phyloP scores from a whole-genome alignment of 1,140 invertebrate genomes.

The Drosophila mojavensis region DNA sequence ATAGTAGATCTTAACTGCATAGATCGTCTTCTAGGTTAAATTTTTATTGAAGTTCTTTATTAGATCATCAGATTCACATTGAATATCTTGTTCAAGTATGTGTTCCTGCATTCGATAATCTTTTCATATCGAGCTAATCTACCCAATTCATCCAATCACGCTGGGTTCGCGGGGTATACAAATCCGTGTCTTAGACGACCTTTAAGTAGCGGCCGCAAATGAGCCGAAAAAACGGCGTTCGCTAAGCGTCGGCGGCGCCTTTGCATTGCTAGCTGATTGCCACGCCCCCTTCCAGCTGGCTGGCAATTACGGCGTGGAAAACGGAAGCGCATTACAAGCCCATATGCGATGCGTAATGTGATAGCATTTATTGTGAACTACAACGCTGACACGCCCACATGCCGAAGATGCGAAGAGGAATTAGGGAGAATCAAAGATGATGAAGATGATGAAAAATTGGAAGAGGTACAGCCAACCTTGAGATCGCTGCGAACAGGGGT shows the following conservation, averaged over 20 bases:
- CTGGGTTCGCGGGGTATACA: not conserved
- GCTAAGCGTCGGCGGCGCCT: conserved; percentile 53
- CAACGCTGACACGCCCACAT: conserved; percentile 37
- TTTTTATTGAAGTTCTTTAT: no score
- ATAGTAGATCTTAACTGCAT: no score
- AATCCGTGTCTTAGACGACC: conserved; percentile 27
- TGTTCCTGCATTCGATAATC: no score
- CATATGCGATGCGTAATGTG: conserved; percentile 59
- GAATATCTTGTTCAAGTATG: no score
- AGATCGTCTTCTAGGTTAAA: no score
- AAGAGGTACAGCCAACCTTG: conserved; percentile 4
- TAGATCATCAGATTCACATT: no score
- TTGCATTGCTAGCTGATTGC: conserved; percentile 28
- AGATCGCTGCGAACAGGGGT: not conserved
- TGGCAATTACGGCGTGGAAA: conserved; percentile 46
- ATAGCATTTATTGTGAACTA: conserved; percentile 58
- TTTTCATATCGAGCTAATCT: not conserved
- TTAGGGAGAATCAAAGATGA: not conserved
- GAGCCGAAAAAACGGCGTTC: conserved; percentile 53
- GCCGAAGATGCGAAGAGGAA: not conserved
- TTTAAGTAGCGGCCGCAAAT: conserved; percentile 55
- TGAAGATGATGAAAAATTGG: not conserved
- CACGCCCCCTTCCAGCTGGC: not conserved
- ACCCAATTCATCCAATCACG: not conserved
- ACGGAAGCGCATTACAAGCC: conserved; percentile 76